Evolutionary conservation across 2,113 vertebrate species (phyloP), one percentile per base, ranked within the genome.

Genomic region (Pangasianodon gigas): DNA sequence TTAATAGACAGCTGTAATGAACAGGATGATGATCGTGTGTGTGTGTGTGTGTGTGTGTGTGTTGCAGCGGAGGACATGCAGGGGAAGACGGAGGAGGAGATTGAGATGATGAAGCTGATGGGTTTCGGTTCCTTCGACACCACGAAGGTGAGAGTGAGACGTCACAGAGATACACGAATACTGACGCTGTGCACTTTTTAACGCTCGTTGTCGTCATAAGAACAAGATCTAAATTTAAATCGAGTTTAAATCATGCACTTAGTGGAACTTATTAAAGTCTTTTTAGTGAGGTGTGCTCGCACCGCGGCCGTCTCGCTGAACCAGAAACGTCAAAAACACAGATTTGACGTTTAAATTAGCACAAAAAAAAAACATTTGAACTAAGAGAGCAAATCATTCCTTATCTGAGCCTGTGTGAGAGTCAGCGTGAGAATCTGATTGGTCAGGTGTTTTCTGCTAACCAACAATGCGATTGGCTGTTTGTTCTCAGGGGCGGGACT

Each of bases 41-140:
- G 14, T 74, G 67, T 37, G 26, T 62, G 3, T 14, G 14, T 84
- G 7, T 41, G 84, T 67, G 29, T 92, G 75, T 87, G 46, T 90
- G 77, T n/a, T 90, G 41, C 93, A 99, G 98, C 96, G 91, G 98
- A 98, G 58, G 98, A 99, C 92, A 94, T 99, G 94, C 94, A 99
- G 91, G 98, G 98, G 37, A 99, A 99, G 94, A 99, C 98, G 0
- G 97, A 99, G 46, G 98, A 99, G 91, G 98, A 99, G 92, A 99
- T 99, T 0, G 98, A 99, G 95, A 99, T 99, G 98, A 98, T 99
- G 97, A 99, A 99, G 89, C 90, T 94, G 88, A 99, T 99, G 98
- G 98, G 98, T 7, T 99, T 99, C 87, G 94, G 93, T 58, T 93
- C 96, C 2, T 99, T 99, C 52, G 95, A 98, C 87, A 96, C 95